Conservation (phyloP, 2,797 vertebrate genomes). For the Chelidonichthys spinosus region DNA sequence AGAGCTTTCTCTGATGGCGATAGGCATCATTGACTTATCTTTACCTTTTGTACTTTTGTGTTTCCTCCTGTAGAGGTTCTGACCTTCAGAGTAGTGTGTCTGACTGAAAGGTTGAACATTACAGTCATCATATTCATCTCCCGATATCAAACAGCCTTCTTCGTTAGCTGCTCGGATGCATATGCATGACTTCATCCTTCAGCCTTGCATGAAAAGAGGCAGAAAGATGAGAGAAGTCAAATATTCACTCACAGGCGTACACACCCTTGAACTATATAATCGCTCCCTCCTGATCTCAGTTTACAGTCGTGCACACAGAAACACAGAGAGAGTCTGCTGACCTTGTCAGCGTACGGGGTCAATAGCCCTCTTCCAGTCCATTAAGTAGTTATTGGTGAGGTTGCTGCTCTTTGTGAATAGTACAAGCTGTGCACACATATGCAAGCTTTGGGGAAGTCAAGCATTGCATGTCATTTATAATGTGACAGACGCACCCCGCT, state of each 20-base stretch:
- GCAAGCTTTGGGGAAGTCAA: constrained; percentile 45
- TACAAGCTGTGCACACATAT: constrained; percentile 56
- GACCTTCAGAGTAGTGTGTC: constrained; percentile 13
- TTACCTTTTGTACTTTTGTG: background rate
- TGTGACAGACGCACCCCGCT: background rate
- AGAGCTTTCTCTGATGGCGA: background rate
- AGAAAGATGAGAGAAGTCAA: constrained; percentile 23
- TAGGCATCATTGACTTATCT: background rate
- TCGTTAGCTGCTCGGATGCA: constrained; percentile 37
- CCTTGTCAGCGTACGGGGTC: constrained; percentile 61
- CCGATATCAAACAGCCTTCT: constrained; percentile 2
- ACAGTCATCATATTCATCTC: constrained; percentile 20
- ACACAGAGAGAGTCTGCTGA: constrained; percentile 40
- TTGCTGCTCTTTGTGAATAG: constrained; percentile 57
- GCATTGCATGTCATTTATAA: constrained; percentile 30
- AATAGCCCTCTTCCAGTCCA: constrained; percentile 49
- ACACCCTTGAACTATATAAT: constrained; percentile 26
- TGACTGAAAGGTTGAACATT: constrained; percentile 10
- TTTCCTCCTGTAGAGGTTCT: background rate
- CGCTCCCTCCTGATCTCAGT: constrained; percentile 3
- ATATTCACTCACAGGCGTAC: constrained; percentile 29
- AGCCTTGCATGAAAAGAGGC: constrained; percentile 10
- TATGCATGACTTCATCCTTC: constrained; percentile 43
- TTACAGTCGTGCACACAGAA: constrained; percentile 18
- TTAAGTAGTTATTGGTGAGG: constrained; percentile 55